Base-by-base conservation (phyloP, 2,113 vertebrate species). In the Mionectes macconnelli region DNA sequence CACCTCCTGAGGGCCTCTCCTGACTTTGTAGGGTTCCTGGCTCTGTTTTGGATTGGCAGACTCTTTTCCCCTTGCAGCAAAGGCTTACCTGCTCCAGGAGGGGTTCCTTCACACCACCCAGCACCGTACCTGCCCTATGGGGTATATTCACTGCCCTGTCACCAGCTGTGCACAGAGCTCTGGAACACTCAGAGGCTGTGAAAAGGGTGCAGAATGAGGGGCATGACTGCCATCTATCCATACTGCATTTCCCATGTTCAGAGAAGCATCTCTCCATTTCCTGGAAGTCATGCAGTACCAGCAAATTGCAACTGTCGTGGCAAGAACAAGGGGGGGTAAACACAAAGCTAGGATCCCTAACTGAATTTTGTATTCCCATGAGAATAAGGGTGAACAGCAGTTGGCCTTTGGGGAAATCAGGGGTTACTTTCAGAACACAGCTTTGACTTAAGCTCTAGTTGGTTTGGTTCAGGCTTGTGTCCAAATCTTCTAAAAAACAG, bases 91-190 rank as follows among this genome's bases (percentile, higher is more conserved):
- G 56, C 56, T 79, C 21, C 35, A 23, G 10, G 35, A 11, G n/a
- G 8, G 9, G 14, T 42, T 37, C 67, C 28, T 74, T 14, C 0
- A 1, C 52, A 37, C 14, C 3, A 6, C 12, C 17, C n/a, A 53
- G 57, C 27, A 33, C 6, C 7, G 14, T 6, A 11, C 4, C 13
- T 62, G 49, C 17, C 53, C 68, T 4, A 4, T 1, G 8, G 27
- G 23, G 3, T 3, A 4, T 1, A 3, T 7, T 31, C 39, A 6
- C 21, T 3, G 24, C 2, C n/a, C 18, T 40, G 18, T 15, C 73
- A 28, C 27, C 21, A 19, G 4, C 28, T 8, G 6, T 4, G 14
- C 44, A 49, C 42, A 77, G 39, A 8, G 49, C 80, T 49, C 55
- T 3, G 30, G 42, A 42, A 8, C 35, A 6, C 17, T 5, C 35